Evolutionary conservation across 2,113 vertebrate species (phyloP).

Genomic region (Hylia prasina): DNA sequence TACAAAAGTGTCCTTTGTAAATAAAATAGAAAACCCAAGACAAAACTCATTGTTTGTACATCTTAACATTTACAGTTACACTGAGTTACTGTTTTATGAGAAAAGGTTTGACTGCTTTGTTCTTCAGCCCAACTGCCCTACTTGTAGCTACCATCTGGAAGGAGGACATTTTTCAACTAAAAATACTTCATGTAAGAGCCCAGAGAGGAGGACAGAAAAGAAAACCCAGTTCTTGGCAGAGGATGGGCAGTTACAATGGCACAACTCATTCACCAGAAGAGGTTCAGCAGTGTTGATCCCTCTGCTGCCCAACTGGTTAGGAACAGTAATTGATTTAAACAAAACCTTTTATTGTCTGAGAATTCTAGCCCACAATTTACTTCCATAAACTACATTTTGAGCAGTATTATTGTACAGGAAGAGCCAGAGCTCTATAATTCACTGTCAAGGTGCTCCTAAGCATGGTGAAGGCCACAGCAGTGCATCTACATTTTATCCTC

Average conservation of each 20-base stretch:
- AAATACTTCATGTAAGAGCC: neutral
- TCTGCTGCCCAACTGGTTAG: neutral
- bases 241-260: neutral
- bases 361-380: neutral
- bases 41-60: neutral
- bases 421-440: neutral
- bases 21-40: neutral
- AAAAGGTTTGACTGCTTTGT: neutral
- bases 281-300: neutral
- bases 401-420: neutral
- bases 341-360: neutral
- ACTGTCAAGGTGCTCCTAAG: neutral
- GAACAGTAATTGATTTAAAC: neutral
- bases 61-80: neutral
- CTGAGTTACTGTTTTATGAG: neutral
- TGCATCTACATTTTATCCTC: neutral
- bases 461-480: neutral
- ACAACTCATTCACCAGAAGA: neutral
- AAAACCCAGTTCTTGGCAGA: neutral
- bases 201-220: neutral
- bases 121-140: neutral
- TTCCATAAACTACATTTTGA: neutral
- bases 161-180: neutral
- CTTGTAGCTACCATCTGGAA: neutral
- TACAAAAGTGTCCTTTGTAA: neutral